Conservation (phyloP, 2,888 invertebrate species). For the Cosmia trapezina region DNA sequence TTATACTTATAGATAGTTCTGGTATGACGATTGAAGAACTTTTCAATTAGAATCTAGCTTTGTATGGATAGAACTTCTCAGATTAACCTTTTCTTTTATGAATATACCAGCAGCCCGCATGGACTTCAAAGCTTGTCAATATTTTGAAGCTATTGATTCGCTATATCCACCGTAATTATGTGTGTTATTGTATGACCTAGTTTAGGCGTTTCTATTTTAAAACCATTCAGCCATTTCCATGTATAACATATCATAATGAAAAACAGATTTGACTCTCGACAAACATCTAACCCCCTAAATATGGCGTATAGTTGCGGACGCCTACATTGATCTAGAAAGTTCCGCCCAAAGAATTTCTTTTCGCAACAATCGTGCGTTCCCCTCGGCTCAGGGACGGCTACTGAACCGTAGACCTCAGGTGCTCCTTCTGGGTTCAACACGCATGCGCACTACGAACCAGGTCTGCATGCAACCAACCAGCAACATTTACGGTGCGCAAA, state of each 20-base stretch:
- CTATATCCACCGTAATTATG: constrained; percentile 16
- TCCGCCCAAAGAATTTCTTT: constrained; percentile 45
- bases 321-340: constrained; percentile 60
- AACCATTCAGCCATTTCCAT: neutral
- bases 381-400: constrained; percentile 61
- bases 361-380: constrained; percentile 53
- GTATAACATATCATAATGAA: constrained; percentile 4
- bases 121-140: neutral
- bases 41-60: neutral
- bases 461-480: constrained; percentile 64
- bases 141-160: constrained; percentile 24
- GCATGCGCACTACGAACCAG: constrained; percentile 74
- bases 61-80: too few species aligned
- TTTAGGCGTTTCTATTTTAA: constrained; percentile 8
- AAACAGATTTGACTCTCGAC: neutral
- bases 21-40: neutral
- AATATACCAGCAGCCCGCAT: neutral
- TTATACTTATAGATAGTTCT: constrained; percentile 6
- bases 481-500: constrained; percentile 52
- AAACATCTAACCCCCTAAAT: constrained; percentile 9
- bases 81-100: neutral
- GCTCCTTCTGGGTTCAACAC: constrained; percentile 77
- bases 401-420: constrained; percentile 76
- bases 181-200: constrained; percentile 7
- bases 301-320: constrained; percentile 29